Evolutionary conservation across 2,797 vertebrate genomes (phyloP).

Genomic region (Rhyacichthys aspro): DNA sequence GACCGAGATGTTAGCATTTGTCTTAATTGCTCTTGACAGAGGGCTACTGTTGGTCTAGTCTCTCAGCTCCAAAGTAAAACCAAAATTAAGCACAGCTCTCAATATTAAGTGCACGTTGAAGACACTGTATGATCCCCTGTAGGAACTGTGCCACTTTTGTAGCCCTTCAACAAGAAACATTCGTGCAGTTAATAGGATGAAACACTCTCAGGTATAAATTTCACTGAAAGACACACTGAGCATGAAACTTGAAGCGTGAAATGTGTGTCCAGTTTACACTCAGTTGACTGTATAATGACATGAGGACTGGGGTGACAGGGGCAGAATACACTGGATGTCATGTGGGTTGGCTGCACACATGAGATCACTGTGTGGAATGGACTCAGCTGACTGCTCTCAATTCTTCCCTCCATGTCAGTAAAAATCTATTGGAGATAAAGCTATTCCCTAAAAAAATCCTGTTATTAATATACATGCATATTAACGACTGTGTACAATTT

Average conservation of each 20-base stretch:
- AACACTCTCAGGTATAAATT: too few relatives aligned
- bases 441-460: neutral
- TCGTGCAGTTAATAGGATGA: too few relatives aligned
- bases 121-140: neutral
- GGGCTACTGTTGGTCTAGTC: slow-evolving; percentile 20
- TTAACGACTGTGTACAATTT: neutral
- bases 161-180: neutral
- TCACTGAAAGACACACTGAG: slow-evolving; percentile 67
- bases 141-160: too few relatives aligned
- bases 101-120: neutral
- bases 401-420: slow-evolving; percentile 7
- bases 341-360: slow-evolving; percentile 27
- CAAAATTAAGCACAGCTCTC: neutral
- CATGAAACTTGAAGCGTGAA: slow-evolving; percentile 5
- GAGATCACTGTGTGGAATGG: slow-evolving; percentile 50
- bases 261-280: slow-evolving; percentile 22
- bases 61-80: neutral
- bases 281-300: slow-evolving; percentile 21
- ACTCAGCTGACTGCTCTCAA: slow-evolving; percentile 28
- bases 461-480: too few relatives aligned
- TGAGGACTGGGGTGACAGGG: slow-evolving; percentile 32
- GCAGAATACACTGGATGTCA: slow-evolving; percentile 39
- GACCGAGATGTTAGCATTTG: slow-evolving; percentile 33
- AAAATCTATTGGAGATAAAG: neutral
- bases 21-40: slow-evolving; percentile 42